Percentiles rank a stretch among this genome's conserved stretches.
phyloP scores from a whole-genome alignment of 2,888 invertebrate genomes.

The Heliothis peltigera region DNA sequence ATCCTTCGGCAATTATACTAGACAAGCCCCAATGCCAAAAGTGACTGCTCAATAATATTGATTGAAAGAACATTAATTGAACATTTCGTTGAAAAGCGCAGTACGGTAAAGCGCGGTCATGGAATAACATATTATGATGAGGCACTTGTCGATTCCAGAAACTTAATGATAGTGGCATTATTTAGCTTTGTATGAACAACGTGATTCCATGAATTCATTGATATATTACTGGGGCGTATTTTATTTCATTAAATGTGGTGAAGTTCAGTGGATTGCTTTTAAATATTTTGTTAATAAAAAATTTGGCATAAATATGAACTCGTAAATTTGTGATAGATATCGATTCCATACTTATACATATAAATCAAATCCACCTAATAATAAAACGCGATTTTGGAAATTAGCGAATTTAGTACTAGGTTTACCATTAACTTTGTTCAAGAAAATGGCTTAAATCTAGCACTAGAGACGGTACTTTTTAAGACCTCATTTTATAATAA shows the following conservation, averaged over 20 bases:
- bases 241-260: neutral
- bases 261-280: slow-evolving; percentile 13
- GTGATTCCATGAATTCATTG: slow-evolving; percentile 19
- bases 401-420: too few relatives aligned
- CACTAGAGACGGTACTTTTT: too few relatives aligned
- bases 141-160: slow-evolving; percentile 21
- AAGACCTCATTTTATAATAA: too few relatives aligned
- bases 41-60: neutral
- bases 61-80: slow-evolving; percentile 6
- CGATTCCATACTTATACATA: too few relatives aligned
- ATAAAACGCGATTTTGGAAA: too few relatives aligned
- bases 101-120: neutral
- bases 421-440: too few relatives aligned
- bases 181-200: slow-evolving; percentile 10
- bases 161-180: slow-evolving; percentile 4
- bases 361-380: too few relatives aligned
- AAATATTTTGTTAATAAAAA: neutral
- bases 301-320: too few relatives aligned
- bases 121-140: slow-evolving; percentile 14
- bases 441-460: too few relatives aligned
- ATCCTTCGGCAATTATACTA: neutral
- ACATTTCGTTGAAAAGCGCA: neutral
- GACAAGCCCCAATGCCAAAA: neutral
- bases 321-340: too few relatives aligned
- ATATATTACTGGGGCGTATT: slow-evolving; percentile 6